Evolutionary conservation across 2,113 vertebrate genomes (phyloP), one percentile per base, ranked within the genome.

Genomic region (Stegostoma tigrinum): DNA sequence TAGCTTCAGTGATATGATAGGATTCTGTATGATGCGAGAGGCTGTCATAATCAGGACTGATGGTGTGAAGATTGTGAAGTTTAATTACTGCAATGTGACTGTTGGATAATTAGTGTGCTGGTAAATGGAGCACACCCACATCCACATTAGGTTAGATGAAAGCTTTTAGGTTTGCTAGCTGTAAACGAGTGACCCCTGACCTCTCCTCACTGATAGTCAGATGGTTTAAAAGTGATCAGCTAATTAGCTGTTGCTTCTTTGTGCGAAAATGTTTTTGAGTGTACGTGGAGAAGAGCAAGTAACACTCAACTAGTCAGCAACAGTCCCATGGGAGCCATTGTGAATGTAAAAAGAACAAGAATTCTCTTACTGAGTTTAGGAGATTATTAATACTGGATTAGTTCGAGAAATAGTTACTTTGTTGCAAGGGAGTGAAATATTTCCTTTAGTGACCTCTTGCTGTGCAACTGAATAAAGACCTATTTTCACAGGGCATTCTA

Each of bases 161-260:
- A 96, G 96, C 96, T 96, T 96, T 96, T 94, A 96, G 96, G 96
- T 96, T 94, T 5, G 45, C 96, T 96, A 96, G 96, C 96, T 95
- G 96, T 96, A 97, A 97, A 96, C 89, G 96, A 96, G 96, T 96
- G 97, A 97, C 97, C 97, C 97, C 97, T 97, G 96, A 96, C 96
- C 97, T 96, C 96, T 96, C 96, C 94, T 96, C 96, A 96, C 96
- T 96, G 96, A 96, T 96, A 0, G 96, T 96, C 42, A 95, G 96
- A 45, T 4, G 38, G 96, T 95, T 96, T 96, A 97, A 96, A 96
- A 96, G 95, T 97, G 96, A 97, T 96, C 94, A 96, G 97, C 96
- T 97, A 97, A 97, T 97, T 97, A 97, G 96, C 96, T 97, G 96
- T 95, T 96, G 96, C 96, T 0, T 96, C 96, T 96, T 96, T 97